Base-by-base conservation (phyloP, 1,140 invertebrate genomes). In the Caenorhabditis briggsae region DNA sequence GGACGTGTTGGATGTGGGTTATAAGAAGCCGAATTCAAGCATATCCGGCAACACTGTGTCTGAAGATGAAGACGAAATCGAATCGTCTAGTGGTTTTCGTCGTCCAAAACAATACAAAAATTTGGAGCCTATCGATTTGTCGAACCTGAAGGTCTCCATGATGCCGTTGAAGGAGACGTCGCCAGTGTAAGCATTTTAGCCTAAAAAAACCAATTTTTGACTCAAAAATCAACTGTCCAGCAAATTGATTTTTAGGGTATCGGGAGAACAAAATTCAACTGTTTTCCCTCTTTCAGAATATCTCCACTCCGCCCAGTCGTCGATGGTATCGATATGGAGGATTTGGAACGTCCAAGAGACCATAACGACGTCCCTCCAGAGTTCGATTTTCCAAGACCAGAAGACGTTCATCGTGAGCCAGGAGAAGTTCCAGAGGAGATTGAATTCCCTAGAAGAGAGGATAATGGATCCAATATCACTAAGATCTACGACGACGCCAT, bases 101-200 rank as follows among this genome's bases (percentile, higher is more conserved):
- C 16, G 23, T 9, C 16, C 50, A 16, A 11, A 53, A 11, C 6
- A 25, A 2, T 46, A 11, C n/a, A 20, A 33, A 25, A 9, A 20
- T 23, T 43, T 78, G n/a, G 70, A 78, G 12, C 43, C 70, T 0
- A 78, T 78, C 11, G 46, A 78, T 12, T 53, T 50, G 46, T 78
- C 70, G 12, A 46, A 78, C 16, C 14, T 78, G 46, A 78, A 78
- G 12, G 53, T 78, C 46, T 23, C 5, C 5, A 3, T 20, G 14
- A 50, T 46, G 3, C 43, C 70, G n/a, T 11, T 78, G 46, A 78
- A 78, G 18, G 43, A 46, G 5, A 5, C n/a, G 23, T 46, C 33
- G 18, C 64, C 64, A 18, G 46, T 46, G 64, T 70, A 70, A 18
- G 64, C 20, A 33, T 18, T 25, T 64, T 11, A 33, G 1, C 23